A percentile compares a stretch with the other conserved stretches of the same genome.
Conservation (phyloP, 2,797 vertebrate species). For the Cheirogaleus major region DNA sequence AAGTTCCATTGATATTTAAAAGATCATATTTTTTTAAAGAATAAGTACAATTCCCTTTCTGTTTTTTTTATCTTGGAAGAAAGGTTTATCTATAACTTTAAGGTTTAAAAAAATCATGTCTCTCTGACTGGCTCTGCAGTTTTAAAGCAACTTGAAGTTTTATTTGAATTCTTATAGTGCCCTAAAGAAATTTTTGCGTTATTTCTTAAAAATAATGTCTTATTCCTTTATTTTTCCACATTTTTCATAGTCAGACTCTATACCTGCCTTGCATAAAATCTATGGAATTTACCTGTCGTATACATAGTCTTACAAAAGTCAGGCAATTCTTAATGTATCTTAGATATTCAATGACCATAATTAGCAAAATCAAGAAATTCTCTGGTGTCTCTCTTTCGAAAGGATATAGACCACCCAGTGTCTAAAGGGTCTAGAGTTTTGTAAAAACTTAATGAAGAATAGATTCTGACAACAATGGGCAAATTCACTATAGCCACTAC, state of each 20-base stretch:
- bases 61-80: constrained; percentile 54
- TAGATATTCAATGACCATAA: background rate
- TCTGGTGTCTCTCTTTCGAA: background rate
- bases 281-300: background rate
- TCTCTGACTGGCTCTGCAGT: constrained; percentile 26
- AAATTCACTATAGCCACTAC: background rate
- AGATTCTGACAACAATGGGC: background rate
- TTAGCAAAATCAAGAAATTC: background rate
- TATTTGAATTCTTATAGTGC: constrained; percentile 66
- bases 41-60: constrained; percentile 56
- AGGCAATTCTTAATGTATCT: background rate
- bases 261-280: constrained; percentile 53
- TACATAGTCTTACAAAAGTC: background rate
- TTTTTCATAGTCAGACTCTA: background rate
- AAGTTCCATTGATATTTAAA: constrained; percentile 42
- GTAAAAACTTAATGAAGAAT: background rate
- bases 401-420: background rate
- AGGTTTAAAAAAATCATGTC: constrained; percentile 49
- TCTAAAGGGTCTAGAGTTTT: background rate
- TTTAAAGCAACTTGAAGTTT: constrained; percentile 68
- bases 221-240: background rate
- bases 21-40: constrained; percentile 55
- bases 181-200: constrained; percentile 63
- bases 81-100: constrained; percentile 70
- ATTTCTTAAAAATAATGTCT: constrained; percentile 57